Evolutionary conservation across 2,113 vertebrate species (phyloP), one percentile per base, ranked within the genome.

Genomic region (Malurus elegans): DNA sequence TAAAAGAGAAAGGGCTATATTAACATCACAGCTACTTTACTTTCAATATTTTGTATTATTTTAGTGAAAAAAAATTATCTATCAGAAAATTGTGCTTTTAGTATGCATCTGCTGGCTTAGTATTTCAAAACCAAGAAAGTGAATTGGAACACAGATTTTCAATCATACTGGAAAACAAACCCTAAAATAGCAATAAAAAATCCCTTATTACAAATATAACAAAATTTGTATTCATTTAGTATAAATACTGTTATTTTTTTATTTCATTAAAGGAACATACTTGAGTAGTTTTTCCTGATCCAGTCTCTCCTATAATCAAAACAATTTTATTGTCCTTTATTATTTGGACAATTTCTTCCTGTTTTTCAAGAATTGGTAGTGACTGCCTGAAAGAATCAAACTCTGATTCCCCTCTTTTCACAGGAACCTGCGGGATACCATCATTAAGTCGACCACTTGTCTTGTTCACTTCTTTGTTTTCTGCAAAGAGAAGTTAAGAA

Each of bases 231-330:
- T 48, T 32, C 42, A 12, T 72, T 82, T 90, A 36, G 3, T 28
- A 44, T 7, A 66, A 64, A 76, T 23, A 66, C 13, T 20, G 12
- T 42, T 53, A 32, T 42, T 67, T 93, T 88, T 62, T 61, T 12
- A 87, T 85, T 70, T 87, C 26, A 75, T 74, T 58, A 31, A 66
- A 40, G 40, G 92, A 93, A 95, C 97, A 92, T 95, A 99, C 99
- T 98, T 99, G 99, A 42, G 99, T 99, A 48, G 99, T 51, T 97
- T 99, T 99, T 88, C 99, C 99, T 75, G 99, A 99, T 82, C 99
- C 99, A 10, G 99, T 99, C 97, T 99, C 99, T 90, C 99, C 99
- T 76, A 99, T 92, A 92, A 99, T 97, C 86, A 99, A 97, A 93
- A 99, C 97, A 76, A 99, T 98, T 88, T 98, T 98, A 97, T 99